phyloP scores from a whole-genome alignment of 2,797 vertebrate species.

The Protosalanx chinensis region DNA sequence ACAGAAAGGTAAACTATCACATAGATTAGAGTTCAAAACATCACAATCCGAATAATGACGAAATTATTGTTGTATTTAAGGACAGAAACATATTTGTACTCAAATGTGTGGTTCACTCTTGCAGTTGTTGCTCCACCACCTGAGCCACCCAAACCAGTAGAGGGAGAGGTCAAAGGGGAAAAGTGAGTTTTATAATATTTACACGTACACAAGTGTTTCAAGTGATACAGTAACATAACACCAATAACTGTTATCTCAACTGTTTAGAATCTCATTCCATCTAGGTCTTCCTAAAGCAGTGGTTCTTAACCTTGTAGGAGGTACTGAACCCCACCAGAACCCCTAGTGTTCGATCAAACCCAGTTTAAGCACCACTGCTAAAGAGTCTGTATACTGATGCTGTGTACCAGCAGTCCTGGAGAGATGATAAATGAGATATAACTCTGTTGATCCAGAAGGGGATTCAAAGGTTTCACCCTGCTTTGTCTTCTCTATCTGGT shows the following conservation, averaged over 20 bases:
- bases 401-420: no score
- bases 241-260: not conserved
- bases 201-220: not conserved
- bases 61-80: not conserved
- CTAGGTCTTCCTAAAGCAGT: not conserved
- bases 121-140: slow-evolving; percentile 21
- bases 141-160: slow-evolving; percentile 25
- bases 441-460: no score
- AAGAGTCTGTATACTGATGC: not conserved
- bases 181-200: slow-evolving; percentile 43
- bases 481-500: no score
- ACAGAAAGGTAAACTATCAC: slow-evolving; percentile 30
- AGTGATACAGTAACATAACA: not conserved
- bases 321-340: no score
- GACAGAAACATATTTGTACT: not conserved
- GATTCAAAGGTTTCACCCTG: no score
- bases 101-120: not conserved
- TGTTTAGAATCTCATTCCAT: not conserved
- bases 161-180: slow-evolving; percentile 30
- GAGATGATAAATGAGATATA: no score
- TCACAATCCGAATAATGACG: not conserved
- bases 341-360: no score
- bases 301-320: no score
- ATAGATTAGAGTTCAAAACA: not conserved
- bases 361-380: no score